Percentiles rank a stretch among this genome's conserved stretches.
Conservation (phyloP, 2,888 invertebrate genomes). For the Agriopis aurantiaria region DNA sequence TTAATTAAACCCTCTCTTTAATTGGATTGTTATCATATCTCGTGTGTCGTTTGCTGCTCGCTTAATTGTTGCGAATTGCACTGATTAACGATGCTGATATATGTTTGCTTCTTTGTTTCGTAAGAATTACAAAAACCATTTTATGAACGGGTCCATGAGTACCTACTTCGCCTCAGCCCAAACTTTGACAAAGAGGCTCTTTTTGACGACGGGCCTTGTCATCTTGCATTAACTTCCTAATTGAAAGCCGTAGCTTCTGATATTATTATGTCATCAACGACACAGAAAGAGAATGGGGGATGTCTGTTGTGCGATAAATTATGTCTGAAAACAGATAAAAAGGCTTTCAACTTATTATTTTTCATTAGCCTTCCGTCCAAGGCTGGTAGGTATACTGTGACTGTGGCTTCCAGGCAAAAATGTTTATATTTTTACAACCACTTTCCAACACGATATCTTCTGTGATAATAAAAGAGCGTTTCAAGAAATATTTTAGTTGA, state of each 20-base stretch:
- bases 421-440: slow-evolving; percentile 58
- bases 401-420: slow-evolving; percentile 49
- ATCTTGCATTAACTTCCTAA: slow-evolving; percentile 47
- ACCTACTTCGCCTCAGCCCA: slow-evolving; percentile 24
- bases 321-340: slow-evolving; percentile 25
- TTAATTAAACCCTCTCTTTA: slow-evolving; percentile 56
- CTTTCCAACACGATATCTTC: slow-evolving; percentile 53
- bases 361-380: slow-evolving; percentile 49
- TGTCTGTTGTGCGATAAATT: slow-evolving; percentile 20
- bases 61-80: slow-evolving; percentile 23
- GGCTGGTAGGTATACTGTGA: slow-evolving; percentile 47
- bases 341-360: slow-evolving; percentile 54
- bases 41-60: slow-evolving; percentile 26
- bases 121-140: slow-evolving; percentile 27
- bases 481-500: slow-evolving; percentile 45
- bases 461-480: slow-evolving; percentile 48
- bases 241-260: slow-evolving; percentile 35
- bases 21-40: slow-evolving; percentile 51
- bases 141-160: slow-evolving; percentile 30
- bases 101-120: not conserved
- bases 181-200: slow-evolving; percentile 37
- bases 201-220: slow-evolving; percentile 45
- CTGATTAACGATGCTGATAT: slow-evolving; percentile 9
- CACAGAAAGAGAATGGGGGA: slow-evolving; percentile 22
- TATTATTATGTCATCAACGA: slow-evolving; percentile 24